phyloP scores from a whole-genome alignment of 2,888 invertebrate genomes.

The Deilephila elpenor region DNA sequence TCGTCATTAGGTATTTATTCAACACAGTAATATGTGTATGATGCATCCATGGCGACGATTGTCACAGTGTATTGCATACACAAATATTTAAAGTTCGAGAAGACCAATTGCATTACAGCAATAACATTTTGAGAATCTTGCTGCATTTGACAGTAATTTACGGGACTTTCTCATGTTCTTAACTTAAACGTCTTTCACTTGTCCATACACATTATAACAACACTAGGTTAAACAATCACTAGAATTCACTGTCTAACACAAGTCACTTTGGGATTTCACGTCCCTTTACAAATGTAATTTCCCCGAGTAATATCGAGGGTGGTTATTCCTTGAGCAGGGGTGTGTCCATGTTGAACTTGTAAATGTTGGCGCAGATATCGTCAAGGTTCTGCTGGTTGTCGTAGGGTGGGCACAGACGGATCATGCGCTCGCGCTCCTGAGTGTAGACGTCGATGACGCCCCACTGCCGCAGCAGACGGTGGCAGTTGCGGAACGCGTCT shows the following conservation, averaged over 20 bases:
- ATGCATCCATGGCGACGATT: not conserved
- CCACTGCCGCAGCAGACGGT: conserved; percentile 93
- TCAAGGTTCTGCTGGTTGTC: conserved; percentile 48
- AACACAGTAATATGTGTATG: not conserved
- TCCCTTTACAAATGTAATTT: not conserved
- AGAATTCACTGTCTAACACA: not conserved
- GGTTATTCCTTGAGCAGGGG: conserved; percentile 53
- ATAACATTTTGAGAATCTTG: not conserved
- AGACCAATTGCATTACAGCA: not conserved
- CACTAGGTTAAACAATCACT: not conserved
- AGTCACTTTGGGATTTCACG: not conserved
- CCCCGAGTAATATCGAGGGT: not conserved
- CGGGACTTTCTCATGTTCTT: no score
- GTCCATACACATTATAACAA: not conserved
- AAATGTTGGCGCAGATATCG: conserved; percentile 59
- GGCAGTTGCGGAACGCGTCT: conserved; percentile 93
- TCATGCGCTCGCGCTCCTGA: conserved; percentile 56
- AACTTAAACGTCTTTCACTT: not conserved
- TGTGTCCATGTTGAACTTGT: conserved; percentile 68
- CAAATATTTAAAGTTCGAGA: not conserved
- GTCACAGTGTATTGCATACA: not conserved
- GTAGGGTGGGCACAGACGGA: conserved; percentile 62
- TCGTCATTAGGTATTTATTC: not conserved
- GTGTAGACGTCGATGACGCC: conserved; percentile 87
- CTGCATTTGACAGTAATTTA: not conserved